Conservation (phyloP, 1,140 invertebrate species). For the Mylabris phalerata region DNA sequence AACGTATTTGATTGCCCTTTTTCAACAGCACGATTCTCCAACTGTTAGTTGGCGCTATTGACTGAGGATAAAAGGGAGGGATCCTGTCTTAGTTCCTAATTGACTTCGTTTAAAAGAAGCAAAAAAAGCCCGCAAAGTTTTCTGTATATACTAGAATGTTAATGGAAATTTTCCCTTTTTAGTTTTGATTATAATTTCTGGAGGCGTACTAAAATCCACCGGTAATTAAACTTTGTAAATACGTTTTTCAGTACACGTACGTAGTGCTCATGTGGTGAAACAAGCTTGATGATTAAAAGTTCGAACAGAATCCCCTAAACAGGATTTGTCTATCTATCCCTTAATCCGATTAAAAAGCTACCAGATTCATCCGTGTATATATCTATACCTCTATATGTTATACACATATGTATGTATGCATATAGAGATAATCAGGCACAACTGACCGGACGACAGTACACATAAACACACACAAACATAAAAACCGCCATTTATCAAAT, state of each 20-base stretch:
- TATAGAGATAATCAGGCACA: constrained; percentile 10
- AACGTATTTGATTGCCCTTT: too few species aligned
- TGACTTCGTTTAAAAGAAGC: too few species aligned
- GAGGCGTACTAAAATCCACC: constrained; percentile 8
- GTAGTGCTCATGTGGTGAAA: constrained; percentile 11
- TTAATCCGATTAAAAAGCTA: constrained; percentile 21
- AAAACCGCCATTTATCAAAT: constrained; percentile 20
- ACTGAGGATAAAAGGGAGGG: too few species aligned
- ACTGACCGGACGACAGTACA: constrained; percentile 1
- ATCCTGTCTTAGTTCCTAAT: too few species aligned
- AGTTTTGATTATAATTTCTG: too few species aligned
- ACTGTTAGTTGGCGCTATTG: too few species aligned
- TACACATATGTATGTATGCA: too few species aligned
- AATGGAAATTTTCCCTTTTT: too few species aligned
- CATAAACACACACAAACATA: neutral
- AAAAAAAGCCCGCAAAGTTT: too few species aligned
- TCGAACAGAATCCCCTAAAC: constrained; percentile 13
- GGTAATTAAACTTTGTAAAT: constrained; percentile 18
- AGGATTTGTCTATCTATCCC: constrained; percentile 14
- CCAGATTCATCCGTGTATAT: constrained; percentile 13
- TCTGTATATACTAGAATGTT: too few species aligned
- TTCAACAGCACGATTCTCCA: too few species aligned
- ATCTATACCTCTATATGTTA: too few species aligned
- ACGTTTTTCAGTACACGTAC: constrained; percentile 11
- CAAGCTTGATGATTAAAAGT: constrained; percentile 17